Base-by-base conservation (phyloP, 2,113 vertebrate genomes). In the Blennius ocellaris region DNA sequence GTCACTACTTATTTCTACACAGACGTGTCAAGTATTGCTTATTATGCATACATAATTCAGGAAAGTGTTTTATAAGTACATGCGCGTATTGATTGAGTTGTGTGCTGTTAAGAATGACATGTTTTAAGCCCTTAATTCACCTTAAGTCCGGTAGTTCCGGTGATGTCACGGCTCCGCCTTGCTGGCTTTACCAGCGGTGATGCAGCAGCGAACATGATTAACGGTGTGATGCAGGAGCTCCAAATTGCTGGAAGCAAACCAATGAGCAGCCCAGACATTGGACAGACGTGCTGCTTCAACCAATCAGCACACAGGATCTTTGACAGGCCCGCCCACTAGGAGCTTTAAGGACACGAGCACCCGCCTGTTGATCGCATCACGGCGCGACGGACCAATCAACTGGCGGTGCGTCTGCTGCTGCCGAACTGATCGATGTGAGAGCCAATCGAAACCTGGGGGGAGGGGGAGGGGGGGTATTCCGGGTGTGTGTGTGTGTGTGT, bases 321-420 rank as follows among this genome's bases (percentile, higher is more conserved):
- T 1, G 5, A 2, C 58, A 59, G 6, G 43, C 83, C 89, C 83
- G 72, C 90, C 92, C 38, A 39, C 43, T 40, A 0, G 9, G 6
- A 5, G 30, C 36, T 30, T 60, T 63, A 11, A 43, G 7, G 7
- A 11, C 44, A 14, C 10, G 10, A 47, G 41, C 7, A 43, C 10
- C 41, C 41, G 41, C 41, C 41, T 43, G 21, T 30, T 30, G 1
- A 51, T 2, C 12, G 2, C 41, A 55, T 51, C n/a, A 15, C 6
- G 7, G 4, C 17, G 11, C 38, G 45, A 12, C 72, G 48, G 50
- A 12, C 6, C 89, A 91, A 86, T 91, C 62, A 77, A 41, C 38
- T 53, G 40, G 44, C 59, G 61, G 81, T 90, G 88, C 90, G 89
- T 76, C 87, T 80, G 14, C 67, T 40, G 54, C 62, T 60, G 43